Base-by-base conservation (phyloP, 2,888 invertebrate species). In the Ramazzottius varieornatus region DNA sequence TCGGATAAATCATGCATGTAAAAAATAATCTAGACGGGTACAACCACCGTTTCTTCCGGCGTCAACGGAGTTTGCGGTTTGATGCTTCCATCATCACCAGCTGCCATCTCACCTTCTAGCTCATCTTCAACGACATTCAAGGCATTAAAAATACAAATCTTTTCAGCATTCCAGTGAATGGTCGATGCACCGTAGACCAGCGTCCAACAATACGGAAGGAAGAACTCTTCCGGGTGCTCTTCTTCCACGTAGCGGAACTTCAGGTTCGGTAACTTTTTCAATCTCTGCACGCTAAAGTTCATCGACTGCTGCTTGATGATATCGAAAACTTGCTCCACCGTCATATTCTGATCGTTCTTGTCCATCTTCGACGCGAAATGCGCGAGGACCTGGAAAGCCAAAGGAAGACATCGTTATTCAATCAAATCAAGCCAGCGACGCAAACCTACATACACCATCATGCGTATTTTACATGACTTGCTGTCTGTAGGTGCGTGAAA, bases 161-260 rank as follows among this genome's bases (percentile, higher is more conserved):
- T 73, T 1, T 73, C 71, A 1, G 77, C 72, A 67, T 77, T 77
- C 77, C 79, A 82, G 72, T 80, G 79, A 63, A 82, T 73, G 66
- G 78, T 78, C 1, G 81, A 79, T 54, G 78, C 77, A 67, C 79
- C 77, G 68, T 77, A 80, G 34, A 94, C 86, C 65, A 98, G 80
- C 1, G 87, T 86, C 98, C 98, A 98, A 32, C 96, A 89, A 76
- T 99, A 98, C 0, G 98, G 98, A 70, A 96, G 91, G 80, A 99
- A 98, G 80, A 98, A 98, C 73, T 96, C 94, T 75, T 96, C 96
- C 0, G 96, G 96, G 67, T 88, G 84, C 69, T 96, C 96, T 76
- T 99, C 98, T 78, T 99, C 98, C 0, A 98, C 96, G 74, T 98
- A 98, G 70, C 93, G 90, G 79, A 98, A 98, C 77, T 94, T 96